A percentile compares a stretch with the other conserved stretches of the same genome.
phyloP scores from a whole-genome alignment of 2,113 vertebrate genomes.

The Spilogale gracilis region DNA sequence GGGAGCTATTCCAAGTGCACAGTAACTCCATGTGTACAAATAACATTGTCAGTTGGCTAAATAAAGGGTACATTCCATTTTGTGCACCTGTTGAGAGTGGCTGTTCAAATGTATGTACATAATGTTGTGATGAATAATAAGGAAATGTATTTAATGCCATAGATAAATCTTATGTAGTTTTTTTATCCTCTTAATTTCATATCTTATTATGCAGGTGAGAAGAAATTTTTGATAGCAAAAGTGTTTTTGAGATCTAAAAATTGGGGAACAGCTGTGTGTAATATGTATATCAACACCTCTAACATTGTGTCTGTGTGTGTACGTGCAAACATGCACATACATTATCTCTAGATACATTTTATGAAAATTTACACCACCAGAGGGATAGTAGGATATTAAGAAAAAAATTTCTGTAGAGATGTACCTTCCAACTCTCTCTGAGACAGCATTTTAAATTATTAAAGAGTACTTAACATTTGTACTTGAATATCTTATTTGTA shows the following conservation, averaged over 20 bases:
- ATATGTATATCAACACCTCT: background rate
- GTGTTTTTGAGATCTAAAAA: background rate
- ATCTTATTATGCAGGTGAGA: background rate
- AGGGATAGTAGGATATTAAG: background rate
- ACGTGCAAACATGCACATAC: background rate
- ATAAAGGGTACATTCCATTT: background rate
- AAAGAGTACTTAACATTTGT: conserved; percentile 57
- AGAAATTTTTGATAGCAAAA: background rate
- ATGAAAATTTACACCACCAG: background rate
- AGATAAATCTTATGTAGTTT: background rate
- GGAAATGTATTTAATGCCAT: background rate
- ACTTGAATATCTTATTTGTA: conserved; percentile 66
- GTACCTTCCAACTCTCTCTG: background rate
- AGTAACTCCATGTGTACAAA: background rate
- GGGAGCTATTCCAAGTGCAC: background rate
- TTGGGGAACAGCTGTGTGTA: background rate
- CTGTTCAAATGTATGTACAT: background rate
- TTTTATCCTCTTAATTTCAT: background rate
- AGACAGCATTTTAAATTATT: conserved; percentile 68
- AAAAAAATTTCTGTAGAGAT: background rate
- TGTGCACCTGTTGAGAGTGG: rapidly evolving
- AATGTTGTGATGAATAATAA: background rate
- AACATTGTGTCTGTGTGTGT: background rate
- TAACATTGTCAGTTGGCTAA: background rate
- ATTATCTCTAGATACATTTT: background rate